These are phyloP conservation scores for Drosophila setosimentum DNA, from an alignment of 2,888 invertebrate genomes.

Conservation along the genomic window DNA sequence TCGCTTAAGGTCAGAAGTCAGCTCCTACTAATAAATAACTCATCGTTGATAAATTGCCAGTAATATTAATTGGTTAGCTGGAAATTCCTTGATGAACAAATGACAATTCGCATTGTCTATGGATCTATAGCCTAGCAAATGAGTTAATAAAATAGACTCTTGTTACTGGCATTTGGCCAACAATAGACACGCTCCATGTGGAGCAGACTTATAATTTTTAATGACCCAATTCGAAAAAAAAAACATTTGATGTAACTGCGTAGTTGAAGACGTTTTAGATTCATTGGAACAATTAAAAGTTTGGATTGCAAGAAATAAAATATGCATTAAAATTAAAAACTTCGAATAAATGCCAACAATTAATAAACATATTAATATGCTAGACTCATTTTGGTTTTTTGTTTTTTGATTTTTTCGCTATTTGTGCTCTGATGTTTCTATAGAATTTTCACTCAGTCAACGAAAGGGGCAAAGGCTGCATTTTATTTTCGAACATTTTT, in stretches of 20 bases:
- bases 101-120: neutral
- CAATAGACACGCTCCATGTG: slow-evolving; percentile 47
- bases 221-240: slow-evolving; percentile 11
- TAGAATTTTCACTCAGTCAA: slow-evolving; percentile 17
- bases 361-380: too few species aligned
- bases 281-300: slow-evolving; percentile 7
- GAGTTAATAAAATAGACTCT: neutral
- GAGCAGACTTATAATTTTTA: slow-evolving; percentile 20
- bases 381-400: too few species aligned
- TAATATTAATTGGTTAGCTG: neutral
- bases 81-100: neutral
- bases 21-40: neutral
- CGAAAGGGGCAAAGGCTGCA: slow-evolving; percentile 19
- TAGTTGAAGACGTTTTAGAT: slow-evolving; percentile 1
- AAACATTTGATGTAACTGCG: slow-evolving; percentile 2
- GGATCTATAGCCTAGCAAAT: neutral
- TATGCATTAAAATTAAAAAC: neutral
- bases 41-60: neutral
- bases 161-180: slow-evolving; percentile 55
- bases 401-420: slow-evolving; percentile 5
- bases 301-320: neutral
- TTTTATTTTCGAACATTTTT: slow-evolving; percentile 63
- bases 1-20: slow-evolving; percentile 12
- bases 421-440: slow-evolving; percentile 27
- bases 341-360: slow-evolving; percentile 8